These are phyloP conservation scores for Holothuria glaberrima DNA, from an alignment of 35 echinoderm and acorn worm genomes.

Conservation along the genomic window DNA sequence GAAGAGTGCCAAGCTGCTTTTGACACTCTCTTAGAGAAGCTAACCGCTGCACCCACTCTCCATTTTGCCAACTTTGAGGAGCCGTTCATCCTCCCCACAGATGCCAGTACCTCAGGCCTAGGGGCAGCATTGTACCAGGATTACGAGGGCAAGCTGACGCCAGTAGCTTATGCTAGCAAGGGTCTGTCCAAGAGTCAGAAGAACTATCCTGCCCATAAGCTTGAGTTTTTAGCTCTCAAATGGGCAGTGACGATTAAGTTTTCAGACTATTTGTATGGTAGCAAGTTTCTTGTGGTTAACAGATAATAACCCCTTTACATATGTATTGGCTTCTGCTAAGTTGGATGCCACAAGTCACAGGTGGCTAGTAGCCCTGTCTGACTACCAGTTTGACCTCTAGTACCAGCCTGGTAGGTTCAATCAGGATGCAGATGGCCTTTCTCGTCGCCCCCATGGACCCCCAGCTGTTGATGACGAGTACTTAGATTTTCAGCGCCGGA, in stretches of 20 bases:
- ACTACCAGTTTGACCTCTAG: constrained; percentile 37
- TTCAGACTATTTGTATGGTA: constrained; percentile 53
- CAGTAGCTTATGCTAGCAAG: constrained; percentile 64
- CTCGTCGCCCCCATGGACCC: constrained; percentile 35
- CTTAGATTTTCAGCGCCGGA: constrained; percentile 25
- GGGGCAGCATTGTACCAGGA: constrained; percentile 78
- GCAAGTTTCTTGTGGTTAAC: constrained; percentile 26
- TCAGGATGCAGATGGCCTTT: constrained; percentile 63
- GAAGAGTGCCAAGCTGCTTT: constrained; percentile 45
- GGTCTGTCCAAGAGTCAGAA: constrained; percentile 46
- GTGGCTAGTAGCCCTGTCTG: constrained; percentile 26
- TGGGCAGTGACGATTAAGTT: constrained; percentile 65
- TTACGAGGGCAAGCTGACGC: constrained; percentile 48
- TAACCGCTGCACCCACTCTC: constrained; percentile 28
- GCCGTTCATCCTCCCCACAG: constrained; percentile 74
- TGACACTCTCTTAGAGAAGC: constrained; percentile 47
- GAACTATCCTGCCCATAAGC: constrained; percentile 67
- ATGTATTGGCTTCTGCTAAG: constrained; percentile 43
- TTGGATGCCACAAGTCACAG: constrained; percentile 46
- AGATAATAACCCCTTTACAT: constrained; percentile 52
- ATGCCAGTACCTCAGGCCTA: constrained; percentile 67
- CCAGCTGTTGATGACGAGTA: constrained; percentile 45
- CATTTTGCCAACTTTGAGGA: constrained; percentile 66
- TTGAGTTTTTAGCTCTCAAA: constrained; percentile 66
- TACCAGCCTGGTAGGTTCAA: constrained; percentile 64